Conservation (phyloP, 1,140 invertebrate species). For the Drosophila nebulosa region DNA sequence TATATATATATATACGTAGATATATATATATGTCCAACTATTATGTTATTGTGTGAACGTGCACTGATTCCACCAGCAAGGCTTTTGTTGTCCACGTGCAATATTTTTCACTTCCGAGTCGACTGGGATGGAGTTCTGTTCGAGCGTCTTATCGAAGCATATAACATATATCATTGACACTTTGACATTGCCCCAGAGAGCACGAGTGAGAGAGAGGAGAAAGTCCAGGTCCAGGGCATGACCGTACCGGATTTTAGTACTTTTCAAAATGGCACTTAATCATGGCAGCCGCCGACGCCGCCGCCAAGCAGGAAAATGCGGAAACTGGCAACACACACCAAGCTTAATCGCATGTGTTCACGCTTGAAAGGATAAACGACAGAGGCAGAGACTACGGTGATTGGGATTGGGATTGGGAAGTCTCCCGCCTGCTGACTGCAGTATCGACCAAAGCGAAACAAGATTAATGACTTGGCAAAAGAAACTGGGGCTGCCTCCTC, state of each 20-base stretch:
- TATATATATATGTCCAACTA: slow-evolving; percentile 65
- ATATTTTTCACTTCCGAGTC: slow-evolving; percentile 52
- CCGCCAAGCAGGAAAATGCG: slow-evolving; percentile 72
- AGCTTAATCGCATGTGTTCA: slow-evolving; percentile 80
- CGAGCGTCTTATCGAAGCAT: slow-evolving; percentile 70
- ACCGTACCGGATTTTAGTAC: slow-evolving; percentile 79
- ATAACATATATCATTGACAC: slow-evolving; percentile 80
- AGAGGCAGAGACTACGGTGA: slow-evolving; percentile 24
- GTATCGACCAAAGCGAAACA: slow-evolving; percentile 68
- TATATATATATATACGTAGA: background rate
- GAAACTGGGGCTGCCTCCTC: slow-evolving; percentile 15
- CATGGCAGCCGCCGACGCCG: slow-evolving; percentile 68
- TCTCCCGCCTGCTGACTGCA: slow-evolving; percentile 29
- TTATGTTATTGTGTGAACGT: slow-evolving; percentile 79
- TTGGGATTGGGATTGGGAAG: slow-evolving; percentile 31
- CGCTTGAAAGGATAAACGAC: slow-evolving; percentile 78
- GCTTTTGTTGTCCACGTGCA: slow-evolving; percentile 70
- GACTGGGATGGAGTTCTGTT: slow-evolving; percentile 1
- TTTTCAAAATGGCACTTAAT: slow-evolving; percentile 81
- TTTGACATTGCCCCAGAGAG: slow-evolving; percentile 65
- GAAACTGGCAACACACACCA: slow-evolving; percentile 75
- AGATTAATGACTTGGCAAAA: slow-evolving; percentile 79
- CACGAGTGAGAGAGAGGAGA: background rate
- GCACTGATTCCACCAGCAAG: slow-evolving; percentile 58
- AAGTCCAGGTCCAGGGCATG: slow-evolving; percentile 51